phyloP scores from a whole-genome alignment of 2,888 invertebrate species.

The Napeogenes inachia region DNA sequence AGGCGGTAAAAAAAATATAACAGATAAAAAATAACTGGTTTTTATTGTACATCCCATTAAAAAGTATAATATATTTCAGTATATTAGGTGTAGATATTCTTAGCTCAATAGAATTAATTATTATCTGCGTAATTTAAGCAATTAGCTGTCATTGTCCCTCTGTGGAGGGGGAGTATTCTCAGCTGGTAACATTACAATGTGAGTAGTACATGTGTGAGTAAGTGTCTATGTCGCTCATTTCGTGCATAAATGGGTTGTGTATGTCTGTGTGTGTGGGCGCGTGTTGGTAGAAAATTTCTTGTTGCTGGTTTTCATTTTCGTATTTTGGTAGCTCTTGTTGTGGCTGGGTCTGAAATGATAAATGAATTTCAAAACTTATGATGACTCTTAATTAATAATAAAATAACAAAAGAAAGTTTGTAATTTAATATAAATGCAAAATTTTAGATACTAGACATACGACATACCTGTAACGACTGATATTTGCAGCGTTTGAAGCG shows the following conservation, averaged over 20 bases:
- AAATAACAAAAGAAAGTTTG: no score
- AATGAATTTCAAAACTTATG: neutral
- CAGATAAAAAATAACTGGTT: no score
- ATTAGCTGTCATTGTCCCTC: conserved; percentile 22
- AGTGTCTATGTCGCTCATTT: conserved; percentile 28
- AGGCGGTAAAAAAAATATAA: no score
- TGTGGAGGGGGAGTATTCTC: conserved; percentile 25
- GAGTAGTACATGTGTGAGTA: conserved; percentile 49
- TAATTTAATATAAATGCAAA: no score
- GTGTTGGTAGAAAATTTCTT: conserved; percentile 52
- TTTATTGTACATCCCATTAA: no score
- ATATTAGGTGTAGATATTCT: no score
- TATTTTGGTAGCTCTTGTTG: conserved; percentile 17
- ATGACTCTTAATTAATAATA: no score
- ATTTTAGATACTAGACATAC: no score
- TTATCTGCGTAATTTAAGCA: conserved; percentile 8
- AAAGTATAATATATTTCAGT: no score
- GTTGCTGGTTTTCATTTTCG: conserved; percentile 26
- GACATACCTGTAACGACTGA: conserved; percentile 72
- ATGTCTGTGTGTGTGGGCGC: conserved; percentile 20
- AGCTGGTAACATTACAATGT: conserved; percentile 45
- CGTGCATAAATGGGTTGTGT: conserved; percentile 16
- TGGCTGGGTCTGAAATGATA: conserved; percentile 8
- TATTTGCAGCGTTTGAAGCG: conserved; percentile 92
- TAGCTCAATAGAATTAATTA: neutral